Base-by-base conservation (phyloP, 2,797 vertebrate species). In the Lindbergichthys nudifrons region DNA sequence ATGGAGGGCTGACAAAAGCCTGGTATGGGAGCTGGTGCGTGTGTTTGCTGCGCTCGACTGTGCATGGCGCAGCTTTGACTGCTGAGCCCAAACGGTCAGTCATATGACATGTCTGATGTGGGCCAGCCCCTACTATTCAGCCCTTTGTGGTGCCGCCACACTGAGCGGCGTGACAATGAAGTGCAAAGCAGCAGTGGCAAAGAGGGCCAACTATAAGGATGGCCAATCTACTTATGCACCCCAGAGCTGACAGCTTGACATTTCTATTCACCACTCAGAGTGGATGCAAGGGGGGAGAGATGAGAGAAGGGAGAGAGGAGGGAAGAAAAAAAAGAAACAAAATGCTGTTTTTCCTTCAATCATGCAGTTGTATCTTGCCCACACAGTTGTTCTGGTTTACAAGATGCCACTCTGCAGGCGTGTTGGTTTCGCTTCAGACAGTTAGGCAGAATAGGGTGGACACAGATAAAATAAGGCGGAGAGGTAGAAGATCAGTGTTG, bases 151-250 rank as follows among this genome's bases (percentile, higher is more conserved):
- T 87, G 88, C 88, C 89, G 90, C 90, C 92, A 94, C 92, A 94
- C 94, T 95, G 94, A 95, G 92, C 92, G 76, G 90, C 79, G 91
- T 91, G 93, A 95, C 94, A 96, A 95, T 95, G 93, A 94, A 92
- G 93, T 92, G 92, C 91, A 92, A 89, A 94, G 94, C 94, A 92
- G 92, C 89, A 83, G 92, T 92, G 92, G 91, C 94, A 93, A 90
- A 83, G 85, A 94, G 92, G 93, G 92, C 93, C 92, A 90, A 91
- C 93, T 93, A 92, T 92, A 94, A 94, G 93, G 94, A 93, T 92
- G 92, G 94, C 93, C 94, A 93, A 94, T 95, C 95, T 95, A 93
- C 93, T 95, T 94, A 95, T 94, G 92, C 93, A 93, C 90, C 92
- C 91, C 89, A 88, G 89, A 92, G 90, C 89, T 95, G 95, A 95